These are phyloP conservation scores for Hormaphis cornu DNA, from an alignment of 1,140 invertebrate species.

Conservation along the genomic window DNA sequence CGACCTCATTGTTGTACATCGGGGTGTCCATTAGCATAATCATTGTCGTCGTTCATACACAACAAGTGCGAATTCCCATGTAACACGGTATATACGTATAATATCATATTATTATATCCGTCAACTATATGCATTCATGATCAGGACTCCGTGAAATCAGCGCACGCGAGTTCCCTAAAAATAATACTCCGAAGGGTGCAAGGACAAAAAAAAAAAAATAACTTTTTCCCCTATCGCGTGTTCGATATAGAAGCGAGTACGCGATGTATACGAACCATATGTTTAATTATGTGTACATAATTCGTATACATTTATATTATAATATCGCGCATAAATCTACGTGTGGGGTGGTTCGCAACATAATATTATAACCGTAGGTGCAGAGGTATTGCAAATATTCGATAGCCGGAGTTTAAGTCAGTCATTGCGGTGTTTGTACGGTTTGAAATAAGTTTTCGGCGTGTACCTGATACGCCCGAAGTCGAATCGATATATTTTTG, in stretches of 20 bases:
- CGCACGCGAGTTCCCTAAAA: slow-evolving; percentile 21
- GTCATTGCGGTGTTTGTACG: too few relatives aligned
- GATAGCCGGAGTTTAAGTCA: too few relatives aligned
- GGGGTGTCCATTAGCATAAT: slow-evolving; percentile 26
- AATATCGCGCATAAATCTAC: too few relatives aligned
- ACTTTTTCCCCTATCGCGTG: not conserved
- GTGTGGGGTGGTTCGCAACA: too few relatives aligned
- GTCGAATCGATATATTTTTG: too few relatives aligned
- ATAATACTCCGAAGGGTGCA: not conserved
- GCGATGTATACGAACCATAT: not conserved
- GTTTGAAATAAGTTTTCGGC: too few relatives aligned
- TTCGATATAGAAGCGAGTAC: not conserved
- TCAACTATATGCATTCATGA: not conserved
- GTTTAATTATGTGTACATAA: not conserved
- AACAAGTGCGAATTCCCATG: slow-evolving; percentile 32
- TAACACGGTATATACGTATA: not conserved
- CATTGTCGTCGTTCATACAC: slow-evolving; percentile 8
- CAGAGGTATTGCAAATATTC: too few relatives aligned
- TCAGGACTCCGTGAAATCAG: slow-evolving; percentile 29
- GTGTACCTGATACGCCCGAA: too few relatives aligned
- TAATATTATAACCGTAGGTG: too few relatives aligned
- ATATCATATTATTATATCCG: not conserved
- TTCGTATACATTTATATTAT: too few relatives aligned
- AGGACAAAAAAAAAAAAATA: slow-evolving; percentile 9
- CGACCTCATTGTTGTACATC: slow-evolving; percentile 13